Evolutionary conservation across 2,113 vertebrate genomes (phyloP), one percentile per base, ranked within the genome.

Genomic region (Nycticorax nycticorax): DNA sequence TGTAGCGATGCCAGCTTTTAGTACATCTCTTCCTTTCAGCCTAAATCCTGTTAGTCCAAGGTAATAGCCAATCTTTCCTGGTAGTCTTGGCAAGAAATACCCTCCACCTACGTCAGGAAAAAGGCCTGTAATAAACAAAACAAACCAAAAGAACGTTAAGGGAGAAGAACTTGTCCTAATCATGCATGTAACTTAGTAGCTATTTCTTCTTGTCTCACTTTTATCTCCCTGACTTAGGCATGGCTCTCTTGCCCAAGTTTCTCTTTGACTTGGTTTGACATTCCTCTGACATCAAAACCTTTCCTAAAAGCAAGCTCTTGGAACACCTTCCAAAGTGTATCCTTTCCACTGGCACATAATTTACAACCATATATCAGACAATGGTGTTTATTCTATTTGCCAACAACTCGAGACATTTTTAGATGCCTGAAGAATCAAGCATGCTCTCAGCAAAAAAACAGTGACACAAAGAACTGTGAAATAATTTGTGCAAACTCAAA

Each of bases 81-180:
- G 91, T 55, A 99, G 99, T 83, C 99, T 98, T 52, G 99, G 99
- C 97, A 99, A 98, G 96, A 99, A 99, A 96, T 99, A 99, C 55
- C 99, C 99, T 47, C 99, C 99, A 41, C 99, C 99, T 22, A 99
- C 99, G 76, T 99, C 99, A 71, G 99, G 99, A 90, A 99, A 99
- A 39, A 99, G 98, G 33, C 99, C 99, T 99, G 90, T 14, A 96
- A 97, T 48, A 77, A 92, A 93, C 39, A 53, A 72, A 74, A 94
- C 52, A 39, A 91, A 88, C 87, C 18, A 72, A 11, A 69, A 5
- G n/a, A 33, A 19, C 4, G 24, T 80, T 32, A 92, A 72, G 27
- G 22, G 52, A 73, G 23, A 30, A 73, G 23, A 30, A 45, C 43
- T 79, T 43, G 21, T 62, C 33, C 45, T 41, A 15, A 33, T 50